Conservation (phyloP, 2,888 invertebrate genomes). For the Beris morrisii region DNA sequence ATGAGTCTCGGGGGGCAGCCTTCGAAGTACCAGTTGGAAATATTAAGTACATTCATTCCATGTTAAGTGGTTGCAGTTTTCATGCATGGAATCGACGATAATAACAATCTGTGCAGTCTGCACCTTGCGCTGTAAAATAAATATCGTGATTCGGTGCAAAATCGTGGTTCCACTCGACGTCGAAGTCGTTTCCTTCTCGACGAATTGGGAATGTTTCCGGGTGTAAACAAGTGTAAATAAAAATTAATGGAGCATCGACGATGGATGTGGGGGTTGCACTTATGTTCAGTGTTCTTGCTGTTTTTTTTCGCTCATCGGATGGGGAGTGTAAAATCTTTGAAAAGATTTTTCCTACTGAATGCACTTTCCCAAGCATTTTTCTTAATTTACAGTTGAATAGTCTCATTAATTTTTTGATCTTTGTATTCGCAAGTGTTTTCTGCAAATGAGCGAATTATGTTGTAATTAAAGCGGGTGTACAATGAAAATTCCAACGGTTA, state of each 20-base stretch:
- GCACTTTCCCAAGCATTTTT: conserved; percentile 27
- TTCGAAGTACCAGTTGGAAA: conserved; percentile 19
- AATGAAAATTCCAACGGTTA: too few relatives aligned
- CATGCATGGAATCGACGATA: conserved; percentile 32
- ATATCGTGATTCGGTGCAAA: too few relatives aligned
- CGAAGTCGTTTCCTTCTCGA: conserved; percentile 12
- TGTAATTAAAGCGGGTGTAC: too few relatives aligned
- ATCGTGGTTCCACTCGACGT: too few relatives aligned
- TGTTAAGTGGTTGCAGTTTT: conserved; percentile 33
- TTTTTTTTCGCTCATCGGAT: too few relatives aligned
- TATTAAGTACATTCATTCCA: conserved; percentile 24
- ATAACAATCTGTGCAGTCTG: conserved; percentile 25
- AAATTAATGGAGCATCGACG: conserved; percentile 33
- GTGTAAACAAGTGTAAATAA: conserved; percentile 33
- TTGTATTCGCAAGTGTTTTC: too few relatives aligned
- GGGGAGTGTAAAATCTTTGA: conserved; percentile 14
- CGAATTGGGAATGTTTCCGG: conserved; percentile 30
- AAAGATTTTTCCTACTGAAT: conserved; percentile 29
- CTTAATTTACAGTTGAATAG: conserved; percentile 14
- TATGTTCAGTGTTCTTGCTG: too few relatives aligned
- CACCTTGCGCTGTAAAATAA: conserved; percentile 14
- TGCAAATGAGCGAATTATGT: too few relatives aligned
- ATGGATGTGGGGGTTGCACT: conserved; percentile 1
- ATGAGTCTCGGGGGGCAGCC: conserved; percentile 13
- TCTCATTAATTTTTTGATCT: conserved; percentile 20